Conservation (phyloP, 92 coral and sea anemone species). For the Blastomussa wellsi region DNA sequence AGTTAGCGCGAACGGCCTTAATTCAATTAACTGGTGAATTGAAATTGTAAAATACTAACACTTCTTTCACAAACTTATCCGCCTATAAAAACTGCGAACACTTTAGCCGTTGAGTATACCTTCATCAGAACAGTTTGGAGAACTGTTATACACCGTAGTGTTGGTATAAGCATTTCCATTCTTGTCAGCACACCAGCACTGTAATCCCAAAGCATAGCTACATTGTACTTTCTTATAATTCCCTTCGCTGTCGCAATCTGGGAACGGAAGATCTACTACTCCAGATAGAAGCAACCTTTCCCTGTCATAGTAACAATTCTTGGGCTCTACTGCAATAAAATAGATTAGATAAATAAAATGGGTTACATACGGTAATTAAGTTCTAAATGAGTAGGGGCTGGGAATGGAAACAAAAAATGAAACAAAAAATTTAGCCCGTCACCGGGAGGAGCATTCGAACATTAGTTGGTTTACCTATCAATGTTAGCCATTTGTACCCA, state of each 20-base stretch:
- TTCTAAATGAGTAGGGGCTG: too few relatives aligned
- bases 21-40: too few relatives aligned
- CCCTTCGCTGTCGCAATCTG: conserved; percentile 72
- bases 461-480: too few relatives aligned
- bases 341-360: not conserved
- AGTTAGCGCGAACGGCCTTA: too few relatives aligned
- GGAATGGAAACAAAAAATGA: too few relatives aligned
- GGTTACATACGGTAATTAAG: too few relatives aligned
- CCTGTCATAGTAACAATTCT: conserved; percentile 54
- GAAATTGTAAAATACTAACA: too few relatives aligned
- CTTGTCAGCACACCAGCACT: conserved; percentile 92
- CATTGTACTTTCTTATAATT: conserved; percentile 80
- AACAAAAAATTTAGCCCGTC: too few relatives aligned
- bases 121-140: conserved; percentile 67
- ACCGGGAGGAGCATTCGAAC: too few relatives aligned
- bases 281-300: conserved; percentile 49
- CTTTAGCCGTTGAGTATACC: conserved; percentile 15
- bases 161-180: conserved; percentile 68
- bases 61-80: not conserved
- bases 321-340: conserved; percentile 37
- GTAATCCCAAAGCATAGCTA: conserved; percentile 50
- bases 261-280: conserved; percentile 54
- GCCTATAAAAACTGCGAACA: not conserved
- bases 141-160: conserved; percentile 51
- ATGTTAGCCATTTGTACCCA: too few relatives aligned